A percentile compares a stretch with the other conserved stretches of the same genome.
Evolutionary conservation across 1,140 invertebrate genomes (phyloP).

Genomic region (Pogonomyrmex californicus): DNA sequence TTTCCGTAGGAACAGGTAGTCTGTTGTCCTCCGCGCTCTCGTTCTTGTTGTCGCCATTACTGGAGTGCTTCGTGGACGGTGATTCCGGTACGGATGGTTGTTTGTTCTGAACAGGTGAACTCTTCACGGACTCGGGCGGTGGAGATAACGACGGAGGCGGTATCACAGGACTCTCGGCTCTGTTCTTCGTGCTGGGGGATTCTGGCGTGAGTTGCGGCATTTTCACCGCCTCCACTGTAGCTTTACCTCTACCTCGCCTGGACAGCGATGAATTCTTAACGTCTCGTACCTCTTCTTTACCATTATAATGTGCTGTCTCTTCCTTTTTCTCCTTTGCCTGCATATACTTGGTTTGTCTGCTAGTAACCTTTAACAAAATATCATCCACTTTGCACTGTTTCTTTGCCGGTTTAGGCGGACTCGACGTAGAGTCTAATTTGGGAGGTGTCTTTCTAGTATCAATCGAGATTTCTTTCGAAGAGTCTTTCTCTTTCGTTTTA

Average conservation of each 20-base stretch:
- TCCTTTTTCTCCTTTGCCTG: constrained; percentile 81
- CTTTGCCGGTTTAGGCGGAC: constrained; percentile 71
- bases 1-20: constrained; percentile 65
- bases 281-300: constrained; percentile 74
- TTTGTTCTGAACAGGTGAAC: constrained; percentile 60
- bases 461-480: constrained; percentile 65
- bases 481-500: constrained; percentile 74
- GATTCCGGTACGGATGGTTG: constrained; percentile 79
- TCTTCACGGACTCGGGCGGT: constrained; percentile 52
- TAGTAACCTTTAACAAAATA: constrained; percentile 84
- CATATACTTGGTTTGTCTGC: constrained; percentile 80
- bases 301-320: constrained; percentile 76
- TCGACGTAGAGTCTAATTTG: constrained; percentile 35
- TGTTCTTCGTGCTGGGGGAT: constrained; percentile 56
- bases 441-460: constrained; percentile 58
- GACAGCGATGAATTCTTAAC: constrained; percentile 74
- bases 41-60: constrained; percentile 38
- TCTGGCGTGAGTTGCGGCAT: constrained; percentile 76
- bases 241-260: constrained; percentile 80
- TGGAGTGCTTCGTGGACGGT: constrained; percentile 11
- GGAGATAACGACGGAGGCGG: constrained; percentile 71
- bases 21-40: constrained; percentile 44
- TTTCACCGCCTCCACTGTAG: constrained; percentile 70
- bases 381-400: constrained; percentile 85
- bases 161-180: constrained; percentile 68